A percentile compares a stretch with the other conserved stretches of the same genome.
Evolutionary conservation across 1,140 invertebrate genomes (phyloP).

Genomic region (Cydia amplana): DNA sequence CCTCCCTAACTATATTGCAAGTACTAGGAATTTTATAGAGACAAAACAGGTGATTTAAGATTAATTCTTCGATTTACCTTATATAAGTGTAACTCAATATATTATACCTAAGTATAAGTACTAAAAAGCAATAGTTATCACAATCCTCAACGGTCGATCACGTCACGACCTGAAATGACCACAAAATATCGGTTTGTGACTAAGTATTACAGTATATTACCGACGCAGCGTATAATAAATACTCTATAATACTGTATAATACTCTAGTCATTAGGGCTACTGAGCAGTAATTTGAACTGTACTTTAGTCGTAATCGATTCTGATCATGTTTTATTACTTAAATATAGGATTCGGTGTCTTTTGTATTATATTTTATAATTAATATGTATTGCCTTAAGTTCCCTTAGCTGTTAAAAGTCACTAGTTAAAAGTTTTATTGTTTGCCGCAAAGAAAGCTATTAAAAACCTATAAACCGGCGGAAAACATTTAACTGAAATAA

Average conservation of each 20-base stretch:
- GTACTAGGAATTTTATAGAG: no score
- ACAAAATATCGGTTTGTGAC: slow-evolving; percentile 44
- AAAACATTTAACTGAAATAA: no score
- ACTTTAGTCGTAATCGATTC: slow-evolving; percentile 31
- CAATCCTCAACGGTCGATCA: slow-evolving; percentile 12
- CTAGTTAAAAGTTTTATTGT: background rate
- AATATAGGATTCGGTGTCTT: slow-evolving; percentile 20
- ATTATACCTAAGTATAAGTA: no score
- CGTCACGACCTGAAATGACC: slow-evolving; percentile 42
- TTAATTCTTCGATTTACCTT: background rate
- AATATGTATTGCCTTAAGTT: background rate
- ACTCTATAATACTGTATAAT: slow-evolving; percentile 29
- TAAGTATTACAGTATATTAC: slow-evolving; percentile 43
- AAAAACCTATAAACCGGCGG: background rate
- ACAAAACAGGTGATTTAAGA: no score
- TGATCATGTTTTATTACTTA: slow-evolving; percentile 25
- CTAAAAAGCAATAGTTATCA: slow-evolving; percentile 11
- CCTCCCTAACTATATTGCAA: no score
- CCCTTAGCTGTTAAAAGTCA: background rate
- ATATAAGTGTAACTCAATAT: background rate
- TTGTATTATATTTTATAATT: slow-evolving; percentile 9
- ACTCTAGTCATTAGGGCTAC: slow-evolving; percentile 37
- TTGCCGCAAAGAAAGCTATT: background rate
- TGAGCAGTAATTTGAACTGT: slow-evolving; percentile 39
- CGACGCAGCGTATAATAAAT: slow-evolving; percentile 34